These are phyloP conservation scores for Meandrina meandrites DNA, from an alignment of 92 coral and sea anemone genomes.

Conservation along the genomic window DNA sequence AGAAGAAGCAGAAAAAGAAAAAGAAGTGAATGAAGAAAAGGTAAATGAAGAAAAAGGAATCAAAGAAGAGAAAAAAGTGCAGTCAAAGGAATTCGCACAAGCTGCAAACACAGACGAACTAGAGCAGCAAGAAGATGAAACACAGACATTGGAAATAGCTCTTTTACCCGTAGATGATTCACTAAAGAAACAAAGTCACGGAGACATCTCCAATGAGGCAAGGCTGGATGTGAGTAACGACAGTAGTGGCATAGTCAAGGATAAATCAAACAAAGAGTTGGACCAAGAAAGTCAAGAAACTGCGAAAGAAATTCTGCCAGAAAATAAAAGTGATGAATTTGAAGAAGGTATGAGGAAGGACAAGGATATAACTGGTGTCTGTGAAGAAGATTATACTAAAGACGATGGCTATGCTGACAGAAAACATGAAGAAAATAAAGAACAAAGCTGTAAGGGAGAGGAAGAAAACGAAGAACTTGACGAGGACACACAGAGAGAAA, in stretches of 20 bases:
- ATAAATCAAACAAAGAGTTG: neutral
- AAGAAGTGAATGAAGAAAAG: neutral
- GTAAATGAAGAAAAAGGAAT: conserved; percentile 13
- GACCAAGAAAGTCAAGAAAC: neutral
- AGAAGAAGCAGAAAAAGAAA: neutral
- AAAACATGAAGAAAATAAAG: neutral
- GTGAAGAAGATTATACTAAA: neutral
- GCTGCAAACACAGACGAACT: neutral
- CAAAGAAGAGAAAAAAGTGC: neutral
- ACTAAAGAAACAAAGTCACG: neutral
- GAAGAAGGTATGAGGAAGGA: neutral
- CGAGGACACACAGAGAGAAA: neutral
- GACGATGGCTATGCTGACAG: neutral
- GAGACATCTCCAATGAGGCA: neutral
- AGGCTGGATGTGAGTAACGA: neutral
- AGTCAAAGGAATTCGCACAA: neutral
- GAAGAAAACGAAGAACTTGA: neutral
- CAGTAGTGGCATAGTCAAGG: neutral
- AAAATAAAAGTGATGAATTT: neutral
- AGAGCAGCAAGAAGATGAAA: conserved; percentile 32
- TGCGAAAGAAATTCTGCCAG: neutral
- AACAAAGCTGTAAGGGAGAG: neutral
- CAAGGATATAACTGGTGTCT: neutral
- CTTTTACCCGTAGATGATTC: neutral
- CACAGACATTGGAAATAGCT: conserved; percentile 1